Base-by-base conservation (phyloP, 2,888 invertebrate species). In the Platycnemis pennipes region DNA sequence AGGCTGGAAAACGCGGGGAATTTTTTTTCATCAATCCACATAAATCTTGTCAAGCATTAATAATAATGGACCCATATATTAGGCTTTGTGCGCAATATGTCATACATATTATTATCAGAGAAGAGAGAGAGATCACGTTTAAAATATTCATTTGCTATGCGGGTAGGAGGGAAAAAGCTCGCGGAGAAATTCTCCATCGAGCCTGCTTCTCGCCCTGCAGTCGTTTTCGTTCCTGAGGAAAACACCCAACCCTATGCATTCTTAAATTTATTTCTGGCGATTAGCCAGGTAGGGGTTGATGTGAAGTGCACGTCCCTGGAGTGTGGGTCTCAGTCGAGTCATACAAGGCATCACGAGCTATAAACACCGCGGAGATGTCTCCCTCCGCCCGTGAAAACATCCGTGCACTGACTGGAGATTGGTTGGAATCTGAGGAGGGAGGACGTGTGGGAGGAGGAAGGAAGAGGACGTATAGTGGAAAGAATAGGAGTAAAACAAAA, bases 341-440 rank as follows among this genome's bases (percentile, higher is more conserved):
- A 26, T 87, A 87, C 45, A 46, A 26, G 87, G 87, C 87, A 87
- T 26, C 56, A 42, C 42, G 31, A 56, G n/a, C 31, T 22, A 44
- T 91, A 91, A 63, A 91, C 63, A 63, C 45, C 4, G 26, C 26
- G 63, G 69, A 91, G n/a, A 91, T 63, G 63, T 56, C 63, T 45
- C 26, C 45, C 91, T 16, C 26, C 69, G 49, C 91, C 63, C 26
- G 69, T 91, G 91, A 44, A 63, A 91, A 63, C 16, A 16, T 2
- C 56, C 26, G 4, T 42, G 89, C 89, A 56, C 37, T 22, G 89
- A 89, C 77, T 31, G 13, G 8, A 37, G 77, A 77, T 11, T 8
- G 31, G 16, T 13, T 37, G 31, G 31, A n/a, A n/a, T n/a, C 37
- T n/a, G 16, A 37, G 37, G 37, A 13, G 7, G 37, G 77, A 2